These are phyloP conservation scores for Numenius arquata DNA, from an alignment of 2,113 vertebrate species.

Conservation along the genomic window DNA sequence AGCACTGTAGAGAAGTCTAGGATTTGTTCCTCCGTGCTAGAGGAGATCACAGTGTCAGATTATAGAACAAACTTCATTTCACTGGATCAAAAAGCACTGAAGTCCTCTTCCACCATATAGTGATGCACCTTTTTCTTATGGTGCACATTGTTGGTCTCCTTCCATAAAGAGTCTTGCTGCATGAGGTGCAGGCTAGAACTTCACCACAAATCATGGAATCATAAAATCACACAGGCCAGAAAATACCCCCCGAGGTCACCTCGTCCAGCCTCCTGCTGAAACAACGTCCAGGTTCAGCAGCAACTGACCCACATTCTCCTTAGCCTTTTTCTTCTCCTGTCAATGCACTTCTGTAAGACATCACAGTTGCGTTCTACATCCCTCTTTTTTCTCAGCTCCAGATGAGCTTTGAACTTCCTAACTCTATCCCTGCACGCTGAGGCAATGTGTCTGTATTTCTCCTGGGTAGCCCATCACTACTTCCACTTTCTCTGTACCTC, in stretches of 20 bases:
- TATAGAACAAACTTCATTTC: not conserved
- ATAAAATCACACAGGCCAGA: not conserved
- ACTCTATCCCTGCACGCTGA: not conserved
- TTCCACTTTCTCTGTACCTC: not conserved
- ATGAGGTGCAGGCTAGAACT: not conserved
- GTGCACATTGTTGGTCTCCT: not conserved
- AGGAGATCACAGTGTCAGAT: not conserved
- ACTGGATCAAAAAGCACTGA: not conserved
- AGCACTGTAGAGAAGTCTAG: not conserved
- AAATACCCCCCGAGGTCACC: not conserved
- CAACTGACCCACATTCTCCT: not conserved
- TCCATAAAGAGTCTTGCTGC: not conserved
- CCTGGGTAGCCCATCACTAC: not conserved
- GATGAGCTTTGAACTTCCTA: not conserved
- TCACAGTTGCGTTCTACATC: not conserved
- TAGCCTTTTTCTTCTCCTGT: not conserved
- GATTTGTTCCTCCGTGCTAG: not conserved
- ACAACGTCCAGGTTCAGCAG: not conserved
- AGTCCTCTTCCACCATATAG: not conserved
- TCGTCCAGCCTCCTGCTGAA: not conserved
- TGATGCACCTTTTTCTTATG: fast-evolving
- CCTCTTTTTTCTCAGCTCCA: not conserved
- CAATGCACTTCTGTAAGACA: not conserved
- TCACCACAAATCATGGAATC: not conserved
- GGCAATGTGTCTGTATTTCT: not conserved